These are phyloP conservation scores for Apodemia zela DNA, from an alignment of 2,888 invertebrate genomes.

Conservation along the genomic window DNA sequence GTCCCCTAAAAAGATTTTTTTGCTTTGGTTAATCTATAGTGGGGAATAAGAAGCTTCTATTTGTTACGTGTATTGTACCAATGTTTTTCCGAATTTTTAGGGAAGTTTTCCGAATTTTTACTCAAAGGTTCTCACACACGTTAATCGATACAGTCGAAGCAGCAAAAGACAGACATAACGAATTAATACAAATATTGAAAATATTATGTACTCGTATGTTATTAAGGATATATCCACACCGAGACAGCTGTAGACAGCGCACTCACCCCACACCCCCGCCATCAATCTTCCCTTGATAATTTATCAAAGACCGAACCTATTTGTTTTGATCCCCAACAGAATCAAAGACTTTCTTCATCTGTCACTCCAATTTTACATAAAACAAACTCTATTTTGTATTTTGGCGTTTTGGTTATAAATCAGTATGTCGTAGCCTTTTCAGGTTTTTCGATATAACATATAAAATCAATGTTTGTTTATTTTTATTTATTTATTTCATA, in stretches of 20 bases:
- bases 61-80: too few relatives aligned
- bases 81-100: too few relatives aligned
- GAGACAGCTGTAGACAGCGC: background rate
- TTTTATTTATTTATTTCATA: too few relatives aligned
- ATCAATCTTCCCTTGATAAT: conserved; percentile 8
- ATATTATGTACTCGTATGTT: background rate
- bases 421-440: background rate
- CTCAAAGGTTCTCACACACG: too few relatives aligned
- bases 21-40: too few relatives aligned
- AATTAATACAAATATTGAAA: background rate
- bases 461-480: too few relatives aligned
- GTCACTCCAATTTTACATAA: conserved; percentile 3
- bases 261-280: background rate
- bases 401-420: conserved; percentile 6
- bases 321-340: conserved; percentile 10
- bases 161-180: background rate
- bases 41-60: too few relatives aligned
- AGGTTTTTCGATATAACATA: background rate
- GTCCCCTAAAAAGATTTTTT: too few relatives aligned
- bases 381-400: conserved; percentile 5
- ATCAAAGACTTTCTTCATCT: conserved; percentile 16
- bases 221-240: background rate
- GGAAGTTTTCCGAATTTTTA: too few relatives aligned
- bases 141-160: too few relatives aligned
- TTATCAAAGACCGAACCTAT: conserved; percentile 15